These are phyloP conservation scores for Eremophila alpestris DNA, from an alignment of 2,797 vertebrate species.

Conservation along the genomic window DNA sequence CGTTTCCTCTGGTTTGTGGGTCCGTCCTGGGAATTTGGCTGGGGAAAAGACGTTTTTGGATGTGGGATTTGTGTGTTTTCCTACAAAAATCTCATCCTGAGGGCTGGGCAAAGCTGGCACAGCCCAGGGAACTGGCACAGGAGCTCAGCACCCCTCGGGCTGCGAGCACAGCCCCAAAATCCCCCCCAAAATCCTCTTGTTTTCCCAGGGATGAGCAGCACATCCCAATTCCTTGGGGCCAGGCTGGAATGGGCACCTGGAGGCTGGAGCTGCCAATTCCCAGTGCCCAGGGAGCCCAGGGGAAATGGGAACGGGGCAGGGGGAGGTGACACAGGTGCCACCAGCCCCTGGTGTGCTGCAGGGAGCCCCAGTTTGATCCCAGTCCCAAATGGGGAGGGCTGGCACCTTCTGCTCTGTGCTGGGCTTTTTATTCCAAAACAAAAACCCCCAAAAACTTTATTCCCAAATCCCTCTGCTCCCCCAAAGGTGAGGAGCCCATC, in stretches of 20 bases:
- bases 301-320: background rate
- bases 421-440: background rate
- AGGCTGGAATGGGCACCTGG: conserved; percentile 14
- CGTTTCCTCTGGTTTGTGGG: rapidly evolving
- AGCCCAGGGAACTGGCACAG: background rate
- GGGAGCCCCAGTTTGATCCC: background rate
- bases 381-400: background rate
- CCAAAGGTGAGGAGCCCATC: rapidly evolving
- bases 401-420: background rate
- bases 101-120: background rate
- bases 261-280: background rate
- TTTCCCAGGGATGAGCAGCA: background rate
- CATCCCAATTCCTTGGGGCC: background rate
- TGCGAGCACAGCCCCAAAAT: rapidly evolving
- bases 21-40: background rate
- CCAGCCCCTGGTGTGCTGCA: conserved; percentile 16
- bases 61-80: background rate
- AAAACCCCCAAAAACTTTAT: background rate
- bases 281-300: background rate
- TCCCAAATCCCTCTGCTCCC: background rate
- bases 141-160: background rate
- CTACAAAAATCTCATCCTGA: background rate
- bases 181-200: background rate
- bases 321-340: conserved; percentile 63
- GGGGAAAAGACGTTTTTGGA: rapidly evolving